These are phyloP conservation scores for Gymnobelideus leadbeateri DNA, from an alignment of 2,113 vertebrate genomes.

Conservation along the genomic window DNA sequence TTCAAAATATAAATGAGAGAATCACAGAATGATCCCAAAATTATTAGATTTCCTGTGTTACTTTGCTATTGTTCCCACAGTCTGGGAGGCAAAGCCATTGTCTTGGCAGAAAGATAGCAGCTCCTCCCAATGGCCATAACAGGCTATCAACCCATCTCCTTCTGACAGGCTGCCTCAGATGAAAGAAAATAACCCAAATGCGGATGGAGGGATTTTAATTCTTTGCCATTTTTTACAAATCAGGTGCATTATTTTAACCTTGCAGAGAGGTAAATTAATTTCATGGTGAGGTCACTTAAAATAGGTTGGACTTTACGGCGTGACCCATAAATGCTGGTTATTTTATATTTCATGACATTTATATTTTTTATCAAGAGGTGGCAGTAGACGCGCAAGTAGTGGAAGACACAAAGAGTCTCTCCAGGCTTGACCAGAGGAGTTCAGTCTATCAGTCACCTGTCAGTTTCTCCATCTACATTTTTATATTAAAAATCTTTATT, in stretches of 20 bases:
- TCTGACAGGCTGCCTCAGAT: background rate
- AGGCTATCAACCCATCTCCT: background rate
- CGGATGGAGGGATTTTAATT: background rate
- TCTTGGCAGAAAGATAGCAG: background rate
- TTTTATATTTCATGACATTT: background rate
- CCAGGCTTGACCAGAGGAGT: background rate
- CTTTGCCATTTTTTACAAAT: background rate
- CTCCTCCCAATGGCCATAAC: background rate
- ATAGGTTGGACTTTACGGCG: background rate
- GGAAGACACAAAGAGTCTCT: background rate
- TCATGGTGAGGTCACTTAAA: background rate
- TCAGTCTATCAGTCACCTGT: background rate
- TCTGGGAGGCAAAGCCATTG: background rate
- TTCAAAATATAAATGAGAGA: background rate
- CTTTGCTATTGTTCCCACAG: background rate
- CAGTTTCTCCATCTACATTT: background rate
- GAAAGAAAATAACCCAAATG: background rate
- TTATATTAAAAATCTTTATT: background rate
- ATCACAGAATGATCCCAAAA: background rate
- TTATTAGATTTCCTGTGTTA: background rate
- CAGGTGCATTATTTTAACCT: background rate
- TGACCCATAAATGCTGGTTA: background rate
- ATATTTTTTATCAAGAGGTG: background rate
- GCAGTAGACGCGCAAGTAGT: background rate
- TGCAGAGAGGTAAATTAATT: background rate